Base-by-base conservation (phyloP, 2,113 vertebrate genomes). In the Istiophorus platypterus region DNA sequence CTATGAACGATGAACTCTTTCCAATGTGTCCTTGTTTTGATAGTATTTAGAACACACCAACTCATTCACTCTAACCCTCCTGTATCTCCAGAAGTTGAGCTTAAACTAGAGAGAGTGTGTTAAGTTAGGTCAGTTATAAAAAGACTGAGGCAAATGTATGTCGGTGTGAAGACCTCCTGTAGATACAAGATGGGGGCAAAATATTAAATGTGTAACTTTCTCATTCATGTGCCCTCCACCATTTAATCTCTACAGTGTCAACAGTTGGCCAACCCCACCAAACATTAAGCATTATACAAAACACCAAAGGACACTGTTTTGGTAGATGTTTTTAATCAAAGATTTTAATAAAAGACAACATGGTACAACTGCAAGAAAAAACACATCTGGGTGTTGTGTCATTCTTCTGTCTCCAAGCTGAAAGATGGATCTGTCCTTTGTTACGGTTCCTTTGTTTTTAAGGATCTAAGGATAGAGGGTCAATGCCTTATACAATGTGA, bases 91-190 rank as follows among this genome's bases (percentile, higher is more conserved):
- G 29, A n/a, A 62, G 39, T 12, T 41, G 14, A 42, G 29, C 41
- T 17, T 34, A 34, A 49, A 72, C 34, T 3, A 18, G 49, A 24
- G n/a, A 42, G 18, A 17, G 37, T 10, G 27, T 41, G 34, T 34
- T 42, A 18, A 42, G 27, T 58, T 56, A 45, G 56, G 67, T 57
- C 80, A 70, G 72, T 42, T 83, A 80, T 62, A 74, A 85, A 67
- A 74, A 74, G 62, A 65, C 47, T 7, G 34, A 71, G 17, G 31
- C 15, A 17, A 59, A 72, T 45, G 62, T 70, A 51, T 89, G 80
- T 86, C 76, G 81, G 58, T 39, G 57, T 75, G 54, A 15, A 51
- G 52, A 67, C 10, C 52, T 27, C 15, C 45, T 10, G 51, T 13
- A 34, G 24, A 34, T 13, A 24, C 3, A 58, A 74, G 49, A 57